Evolutionary conservation across 2,113 vertebrate species (phyloP), one percentile per base, ranked within the genome.

Genomic region (Nyctereutes procyonoides): DNA sequence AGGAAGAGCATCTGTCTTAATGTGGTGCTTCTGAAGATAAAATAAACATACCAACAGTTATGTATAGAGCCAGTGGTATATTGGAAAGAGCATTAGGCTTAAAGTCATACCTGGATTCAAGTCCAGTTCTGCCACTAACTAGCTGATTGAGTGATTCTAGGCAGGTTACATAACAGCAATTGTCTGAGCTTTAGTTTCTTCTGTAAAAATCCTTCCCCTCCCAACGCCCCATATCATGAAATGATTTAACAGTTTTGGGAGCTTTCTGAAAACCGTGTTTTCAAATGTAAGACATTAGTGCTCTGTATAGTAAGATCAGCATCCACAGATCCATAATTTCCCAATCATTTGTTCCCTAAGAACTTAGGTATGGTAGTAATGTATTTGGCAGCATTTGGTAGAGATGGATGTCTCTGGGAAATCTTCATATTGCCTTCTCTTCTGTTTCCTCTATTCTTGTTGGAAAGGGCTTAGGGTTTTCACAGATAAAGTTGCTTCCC

Each of bases 1-100:
- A 88, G 62, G 69, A 97, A 91, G 69, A 56, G 32, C 60, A 58
- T 51, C 74, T 95, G 62, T 84, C 96, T 97, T 73, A 88, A 60
- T 71, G 9, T 60, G 28, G 30, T 35, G 83, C 84, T 94, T 94
- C 81, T 81, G 62, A 95, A 92, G 56, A 89, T 84, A 83, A 88
- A 85, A 71, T 71, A 91, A 76, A 84, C 17, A 87, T 51, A 76
- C n/a, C 2, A 6, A 5, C 62, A n/a, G 48, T 95, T 88, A 77
- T 15, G 15, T 82, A 71, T 38, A 58, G 24, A 93, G 83, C 84
- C 30, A 55, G 1, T 76, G 48, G 22, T 56, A 7, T 91, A 38
- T 60, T 74, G 17, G 51, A 94, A 88, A 63, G 56, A 95, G 30
- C 51, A 35, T 74, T 38, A 38, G 16, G 11, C 30, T 74, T 88